Evolutionary conservation across 2,797 vertebrate genomes (phyloP).

Genomic region (Pangasius djambal): DNA sequence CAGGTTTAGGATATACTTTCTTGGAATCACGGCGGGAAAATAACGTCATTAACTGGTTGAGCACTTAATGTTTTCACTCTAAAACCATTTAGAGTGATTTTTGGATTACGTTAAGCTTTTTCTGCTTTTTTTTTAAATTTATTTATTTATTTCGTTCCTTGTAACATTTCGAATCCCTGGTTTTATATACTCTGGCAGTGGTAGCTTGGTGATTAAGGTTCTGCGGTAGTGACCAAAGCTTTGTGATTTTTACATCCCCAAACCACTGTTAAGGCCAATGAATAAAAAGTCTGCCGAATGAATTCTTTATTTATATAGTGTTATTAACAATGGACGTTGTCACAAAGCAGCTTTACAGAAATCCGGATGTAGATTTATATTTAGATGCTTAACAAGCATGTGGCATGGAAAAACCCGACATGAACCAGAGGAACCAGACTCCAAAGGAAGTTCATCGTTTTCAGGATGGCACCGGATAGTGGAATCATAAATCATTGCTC

Average conservation of each 20-base stretch:
- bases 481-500: neutral
- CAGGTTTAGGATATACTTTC: neutral
- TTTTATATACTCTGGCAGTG: neutral
- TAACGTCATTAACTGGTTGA: neutral
- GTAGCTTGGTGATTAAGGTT: neutral
- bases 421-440: slow-evolving; percentile 6
- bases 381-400: neutral
- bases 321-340: neutral
- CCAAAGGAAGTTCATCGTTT: neutral
- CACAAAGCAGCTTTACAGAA: slow-evolving; percentile 11
- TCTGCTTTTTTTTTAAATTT: neutral
- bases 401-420: neutral
- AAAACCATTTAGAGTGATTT: neutral
- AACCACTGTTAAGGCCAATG: neutral
- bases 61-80: neutral
- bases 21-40: neutral
- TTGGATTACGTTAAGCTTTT: neutral
- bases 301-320: neutral
- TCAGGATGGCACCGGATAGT: neutral
- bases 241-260: neutral
- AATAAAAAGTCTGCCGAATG: neutral
- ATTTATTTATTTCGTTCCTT: neutral
- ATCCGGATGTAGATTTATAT: slow-evolving; percentile 8
- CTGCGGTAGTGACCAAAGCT: neutral
- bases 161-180: neutral